phyloP scores from a whole-genome alignment of 2,888 invertebrate species.

The Diachrysia chrysitis region DNA sequence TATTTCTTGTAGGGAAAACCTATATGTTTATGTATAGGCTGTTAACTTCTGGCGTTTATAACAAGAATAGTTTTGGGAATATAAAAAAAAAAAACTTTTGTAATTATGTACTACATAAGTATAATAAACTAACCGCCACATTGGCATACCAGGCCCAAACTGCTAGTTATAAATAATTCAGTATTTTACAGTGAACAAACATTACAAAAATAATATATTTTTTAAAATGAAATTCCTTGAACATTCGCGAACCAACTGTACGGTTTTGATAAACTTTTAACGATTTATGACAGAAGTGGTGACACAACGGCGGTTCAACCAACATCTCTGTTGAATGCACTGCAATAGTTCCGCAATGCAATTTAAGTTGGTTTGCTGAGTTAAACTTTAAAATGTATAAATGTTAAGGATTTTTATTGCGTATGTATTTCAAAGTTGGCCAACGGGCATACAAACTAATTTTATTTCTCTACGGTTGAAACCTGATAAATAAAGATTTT shows the following conservation, averaged over 20 bases:
- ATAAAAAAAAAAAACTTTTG: no score
- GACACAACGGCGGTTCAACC: slow-evolving; percentile 1
- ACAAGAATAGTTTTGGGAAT: no score
- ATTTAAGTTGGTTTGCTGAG: slow-evolving; percentile 5
- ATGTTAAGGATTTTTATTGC: slow-evolving; percentile 6
- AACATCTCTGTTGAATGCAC: slow-evolving; percentile 2
- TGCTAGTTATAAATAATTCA: not conserved
- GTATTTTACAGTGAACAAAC: not conserved
- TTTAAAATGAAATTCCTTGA: not conserved
- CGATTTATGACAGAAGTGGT: slow-evolving; percentile 9
- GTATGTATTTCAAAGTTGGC: not conserved
- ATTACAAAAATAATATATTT: not conserved
- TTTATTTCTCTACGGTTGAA: not conserved
- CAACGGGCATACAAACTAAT: not conserved
- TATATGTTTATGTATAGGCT: no score
- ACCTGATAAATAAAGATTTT: not conserved
- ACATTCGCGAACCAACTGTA: not conserved
- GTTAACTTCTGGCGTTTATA: no score
- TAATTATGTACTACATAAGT: no score
- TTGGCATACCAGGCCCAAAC: not conserved
- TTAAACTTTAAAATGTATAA: not conserved
- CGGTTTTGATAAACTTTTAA: slow-evolving; percentile 2
- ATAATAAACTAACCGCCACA: no score
- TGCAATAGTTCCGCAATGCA: not conserved
- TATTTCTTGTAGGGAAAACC: no score